Conservation (phyloP, 2,888 invertebrate species). For the Scaeva pyrastri region DNA sequence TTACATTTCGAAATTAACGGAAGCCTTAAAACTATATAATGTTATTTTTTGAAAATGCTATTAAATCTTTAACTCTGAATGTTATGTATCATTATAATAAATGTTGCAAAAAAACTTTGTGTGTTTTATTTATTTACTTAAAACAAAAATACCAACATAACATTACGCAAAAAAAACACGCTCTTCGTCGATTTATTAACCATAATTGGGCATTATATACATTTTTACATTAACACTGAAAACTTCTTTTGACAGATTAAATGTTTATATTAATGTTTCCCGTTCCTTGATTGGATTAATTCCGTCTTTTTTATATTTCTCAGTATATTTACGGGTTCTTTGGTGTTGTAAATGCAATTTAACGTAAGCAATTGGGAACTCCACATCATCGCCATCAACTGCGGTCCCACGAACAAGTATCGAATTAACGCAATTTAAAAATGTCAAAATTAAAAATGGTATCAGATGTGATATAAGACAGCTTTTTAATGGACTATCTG, state of each 20-base stretch:
- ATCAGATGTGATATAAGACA: constrained; percentile 92
- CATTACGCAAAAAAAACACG: no score
- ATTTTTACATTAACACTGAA: constrained; percentile 8
- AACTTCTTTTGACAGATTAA: neutral
- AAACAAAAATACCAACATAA: no score
- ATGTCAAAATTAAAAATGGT: constrained; percentile 89
- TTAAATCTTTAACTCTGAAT: no score
- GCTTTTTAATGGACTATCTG: constrained; percentile 89
- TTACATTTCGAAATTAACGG: neutral
- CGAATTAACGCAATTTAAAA: constrained; percentile 94
- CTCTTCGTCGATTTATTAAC: no score
- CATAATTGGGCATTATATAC: neutral
- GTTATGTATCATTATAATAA: no score
- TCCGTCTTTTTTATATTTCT: constrained; percentile 7
- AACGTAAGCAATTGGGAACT: constrained; percentile 93
- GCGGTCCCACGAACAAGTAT: constrained; percentile 94
- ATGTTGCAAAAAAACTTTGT: no score
- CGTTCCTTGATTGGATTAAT: constrained; percentile 30
- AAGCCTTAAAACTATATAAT: neutral
- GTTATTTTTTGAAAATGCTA: no score
- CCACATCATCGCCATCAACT: constrained; percentile 90
- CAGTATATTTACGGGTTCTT: constrained; percentile 85
- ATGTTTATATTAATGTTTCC: constrained; percentile 15
- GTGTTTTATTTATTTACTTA: no score
- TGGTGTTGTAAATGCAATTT: constrained; percentile 90